These are phyloP conservation scores for Caenorhabditis sinica DNA, from an alignment of 2,888 invertebrate species.

Conservation along the genomic window DNA sequence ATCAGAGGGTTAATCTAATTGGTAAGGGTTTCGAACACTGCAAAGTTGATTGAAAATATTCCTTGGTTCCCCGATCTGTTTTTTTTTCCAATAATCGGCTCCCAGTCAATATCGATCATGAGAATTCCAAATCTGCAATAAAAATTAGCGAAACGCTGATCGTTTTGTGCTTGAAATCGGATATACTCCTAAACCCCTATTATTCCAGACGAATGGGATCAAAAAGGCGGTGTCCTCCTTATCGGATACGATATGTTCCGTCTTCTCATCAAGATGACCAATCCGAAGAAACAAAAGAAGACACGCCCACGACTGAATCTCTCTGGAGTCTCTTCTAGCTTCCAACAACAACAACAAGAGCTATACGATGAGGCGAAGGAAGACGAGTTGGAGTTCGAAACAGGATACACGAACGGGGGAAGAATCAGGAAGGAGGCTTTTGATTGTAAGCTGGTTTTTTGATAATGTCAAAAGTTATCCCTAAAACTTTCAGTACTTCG, in stretches of 20 bases:
- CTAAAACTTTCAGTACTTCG: constrained; percentile 72
- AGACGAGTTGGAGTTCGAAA: constrained; percentile 53
- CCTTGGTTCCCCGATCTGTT: too few species aligned
- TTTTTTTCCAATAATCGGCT: too few species aligned
- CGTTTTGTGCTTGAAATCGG: too few species aligned
- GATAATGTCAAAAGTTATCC: too few species aligned
- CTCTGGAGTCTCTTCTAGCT: constrained; percentile 45
- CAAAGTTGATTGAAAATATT: too few species aligned
- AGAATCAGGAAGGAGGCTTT: constrained; percentile 69
- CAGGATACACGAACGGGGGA: constrained; percentile 69
- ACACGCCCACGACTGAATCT: constrained; percentile 63
- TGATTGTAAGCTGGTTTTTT: constrained; percentile 60
- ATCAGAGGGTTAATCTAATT: constrained; percentile 89
- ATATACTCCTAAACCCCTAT: background rate
- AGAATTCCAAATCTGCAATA: too few species aligned
- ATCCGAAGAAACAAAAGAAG: constrained; percentile 68
- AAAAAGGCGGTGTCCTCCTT: constrained; percentile 93
- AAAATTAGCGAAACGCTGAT: too few species aligned
- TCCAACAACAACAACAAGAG: background rate
- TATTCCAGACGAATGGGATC: constrained; percentile 89
- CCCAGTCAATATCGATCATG: too few species aligned
- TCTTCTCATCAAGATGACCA: constrained; percentile 87
- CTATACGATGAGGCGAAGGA: constrained; percentile 21
- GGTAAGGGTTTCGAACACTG: constrained; percentile 87
- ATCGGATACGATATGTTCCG: constrained; percentile 98